Evolutionary conservation across 2,113 vertebrate genomes (phyloP), one percentile per base, ranked within the genome.

Genomic region (Phalacrocorax aristotelis): DNA sequence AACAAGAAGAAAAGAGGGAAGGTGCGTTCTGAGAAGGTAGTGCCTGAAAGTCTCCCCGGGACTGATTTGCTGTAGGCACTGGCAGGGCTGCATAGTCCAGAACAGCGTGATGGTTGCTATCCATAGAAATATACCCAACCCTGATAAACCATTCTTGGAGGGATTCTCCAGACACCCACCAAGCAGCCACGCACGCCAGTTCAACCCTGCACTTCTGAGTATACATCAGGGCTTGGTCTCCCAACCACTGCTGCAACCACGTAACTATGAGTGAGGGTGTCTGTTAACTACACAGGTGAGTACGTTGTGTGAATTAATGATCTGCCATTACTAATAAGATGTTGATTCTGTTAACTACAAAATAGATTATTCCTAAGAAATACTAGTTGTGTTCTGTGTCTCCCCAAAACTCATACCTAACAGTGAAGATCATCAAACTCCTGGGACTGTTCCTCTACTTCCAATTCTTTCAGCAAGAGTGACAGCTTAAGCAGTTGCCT

Each of bases 151-250:
- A 19, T 69, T 49, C 48, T 30, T 3, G 2, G 34, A 76, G 38
- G 46, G 16, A 22, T 77, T 71, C 13, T 77, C 51, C 58, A 66
- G 20, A 19, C 6, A 61, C 25, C 12, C 17, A 44, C n/a, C 27
- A 44, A 60, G 57, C 48, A 79, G 51, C 19, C 52, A 42, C 1
- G 0, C 0, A 1, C 1, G 3, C 27, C 40, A 60, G 27, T 60
- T 85, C 3, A 6, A 42, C 9, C 26, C 44, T 40, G 21, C 19
- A 4, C 19, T 36, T 89, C 38, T 23, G 54, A 74, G 13, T 4
- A 9, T 8, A 7, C 30, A 51, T 30, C n/a, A 29, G 32, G 36
- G 38, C 29, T 83, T n/a, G 4, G 3, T 32, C 9, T 40, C 49
- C 34, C 34, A 77, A 19, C 30, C 15, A 1, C 49, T 65, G 54